Evolutionary conservation across 2,113 vertebrate genomes (phyloP).

Genomic region (Thalassarche chlororhynchos): DNA sequence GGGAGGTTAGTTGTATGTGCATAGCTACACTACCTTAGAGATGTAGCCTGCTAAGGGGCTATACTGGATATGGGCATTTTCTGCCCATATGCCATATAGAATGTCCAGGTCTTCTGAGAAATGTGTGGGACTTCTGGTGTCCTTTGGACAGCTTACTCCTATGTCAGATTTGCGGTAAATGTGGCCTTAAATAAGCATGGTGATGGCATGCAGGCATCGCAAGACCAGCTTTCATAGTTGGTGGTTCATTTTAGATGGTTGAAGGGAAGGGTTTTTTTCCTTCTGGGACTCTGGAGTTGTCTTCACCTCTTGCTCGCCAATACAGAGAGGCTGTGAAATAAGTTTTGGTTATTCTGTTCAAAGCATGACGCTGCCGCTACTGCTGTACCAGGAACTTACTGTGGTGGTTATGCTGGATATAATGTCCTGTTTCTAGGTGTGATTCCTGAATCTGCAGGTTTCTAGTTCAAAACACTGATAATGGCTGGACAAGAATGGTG

Average conservation of each 20-base stretch:
- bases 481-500: not conserved
- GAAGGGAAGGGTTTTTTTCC: not conserved
- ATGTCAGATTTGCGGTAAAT: not conserved
- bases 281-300: not conserved
- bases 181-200: not conserved
- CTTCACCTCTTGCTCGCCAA: not conserved
- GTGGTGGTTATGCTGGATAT: not conserved
- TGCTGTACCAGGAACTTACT: not conserved
- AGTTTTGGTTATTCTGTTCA: not conserved
- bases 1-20: not conserved
- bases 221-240: not conserved
- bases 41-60: not conserved
- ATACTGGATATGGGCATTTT: not conserved
- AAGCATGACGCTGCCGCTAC: not conserved
- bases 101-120: not conserved
- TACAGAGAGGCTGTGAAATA: not conserved
- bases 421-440: not conserved
- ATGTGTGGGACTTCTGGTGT: not conserved
- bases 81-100: rapidly evolving
- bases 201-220: no score
- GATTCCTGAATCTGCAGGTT: not conserved
- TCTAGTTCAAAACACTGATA: not conserved
- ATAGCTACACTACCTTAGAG: rapidly evolving
- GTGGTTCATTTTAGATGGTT: not conserved
- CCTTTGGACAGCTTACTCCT: not conserved